These are phyloP conservation scores for Steinernema khuongi DNA, from an alignment of 1,140 invertebrate genomes.

Conservation along the genomic window DNA sequence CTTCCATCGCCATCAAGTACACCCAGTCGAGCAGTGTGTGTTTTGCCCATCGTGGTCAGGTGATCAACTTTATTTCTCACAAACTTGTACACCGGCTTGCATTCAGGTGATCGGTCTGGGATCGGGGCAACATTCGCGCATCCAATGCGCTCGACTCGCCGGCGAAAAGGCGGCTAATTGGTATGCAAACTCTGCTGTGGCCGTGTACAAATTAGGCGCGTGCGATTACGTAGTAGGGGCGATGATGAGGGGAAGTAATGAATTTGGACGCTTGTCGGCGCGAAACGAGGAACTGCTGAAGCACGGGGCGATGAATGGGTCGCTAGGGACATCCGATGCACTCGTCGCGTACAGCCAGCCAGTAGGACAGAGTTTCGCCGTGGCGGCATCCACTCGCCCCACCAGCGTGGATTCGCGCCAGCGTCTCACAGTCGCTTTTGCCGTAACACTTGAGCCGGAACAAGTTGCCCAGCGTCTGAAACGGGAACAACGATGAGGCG, in stretches of 20 bases:
- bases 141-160: constrained; percentile 91
- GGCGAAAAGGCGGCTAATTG: constrained; percentile 96
- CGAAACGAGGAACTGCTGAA: background rate
- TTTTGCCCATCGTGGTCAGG: constrained; percentile 80
- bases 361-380: constrained; percentile 54
- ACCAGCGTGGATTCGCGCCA: constrained; percentile 61
- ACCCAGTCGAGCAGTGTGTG: constrained; percentile 96
- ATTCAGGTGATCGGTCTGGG: constrained; percentile 81
- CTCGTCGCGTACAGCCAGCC: constrained; percentile 47
- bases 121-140: constrained; percentile 91
- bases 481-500: too few relatives aligned
- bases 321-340: constrained; percentile 26
- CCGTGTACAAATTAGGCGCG: background rate
- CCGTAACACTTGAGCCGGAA: constrained; percentile 58
- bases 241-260: background rate
- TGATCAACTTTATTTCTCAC: constrained; percentile 32
- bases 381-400: constrained; percentile 60
- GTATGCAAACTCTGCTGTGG: constrained; percentile 60
- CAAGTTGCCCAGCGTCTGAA: constrained; percentile 49
- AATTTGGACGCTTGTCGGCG: background rate
- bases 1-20: constrained; percentile 91
- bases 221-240: background rate
- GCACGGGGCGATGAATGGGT: background rate
- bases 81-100: constrained; percentile 16
- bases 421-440: constrained; percentile 57